Evolutionary conservation across 2,888 invertebrate species (phyloP).

Genomic region (Lypha dubia): DNA sequence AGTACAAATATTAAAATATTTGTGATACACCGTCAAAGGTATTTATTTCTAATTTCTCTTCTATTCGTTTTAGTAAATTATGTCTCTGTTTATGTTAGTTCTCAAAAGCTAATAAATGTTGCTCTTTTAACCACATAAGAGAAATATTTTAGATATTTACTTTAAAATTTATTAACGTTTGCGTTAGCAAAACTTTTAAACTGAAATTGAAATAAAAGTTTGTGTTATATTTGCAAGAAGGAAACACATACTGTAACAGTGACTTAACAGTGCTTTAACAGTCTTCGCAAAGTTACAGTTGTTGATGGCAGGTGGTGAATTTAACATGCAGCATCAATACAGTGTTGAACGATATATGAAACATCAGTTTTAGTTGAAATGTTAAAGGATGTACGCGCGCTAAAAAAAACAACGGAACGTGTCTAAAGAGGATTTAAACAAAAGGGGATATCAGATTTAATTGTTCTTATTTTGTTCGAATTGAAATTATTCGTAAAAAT

Average conservation of each 20-base stretch:
- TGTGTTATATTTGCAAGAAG: background rate
- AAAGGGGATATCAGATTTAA: background rate
- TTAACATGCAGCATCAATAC: constrained; percentile 56
- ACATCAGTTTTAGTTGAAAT: constrained; percentile 68
- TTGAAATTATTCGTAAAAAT: too few species aligned
- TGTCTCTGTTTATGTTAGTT: background rate
- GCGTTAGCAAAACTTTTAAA: constrained; percentile 18
- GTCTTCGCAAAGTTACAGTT: background rate
- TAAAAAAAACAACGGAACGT: constrained; percentile 8
- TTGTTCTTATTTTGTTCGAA: too few species aligned
- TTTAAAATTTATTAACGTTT: background rate
- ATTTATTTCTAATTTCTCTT: too few species aligned
- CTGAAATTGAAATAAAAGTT: constrained; percentile 34
- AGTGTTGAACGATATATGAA: constrained; percentile 52
- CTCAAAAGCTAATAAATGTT: too few species aligned
- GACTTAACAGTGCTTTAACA: constrained; percentile 2
- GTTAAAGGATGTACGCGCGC: constrained; percentile 60
- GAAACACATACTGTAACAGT: background rate
- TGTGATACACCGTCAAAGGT: too few species aligned
- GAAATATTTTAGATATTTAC: background rate
- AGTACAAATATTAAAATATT: background rate
- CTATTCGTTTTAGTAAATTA: background rate
- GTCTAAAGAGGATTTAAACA: background rate
- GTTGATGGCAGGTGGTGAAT: background rate
- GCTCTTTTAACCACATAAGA: background rate